Percentiles rank a stretch among this genome's conserved stretches.
Evolutionary conservation across 2,113 vertebrate genomes (phyloP).

Genomic region (Sakesphorus luctuosus): DNA sequence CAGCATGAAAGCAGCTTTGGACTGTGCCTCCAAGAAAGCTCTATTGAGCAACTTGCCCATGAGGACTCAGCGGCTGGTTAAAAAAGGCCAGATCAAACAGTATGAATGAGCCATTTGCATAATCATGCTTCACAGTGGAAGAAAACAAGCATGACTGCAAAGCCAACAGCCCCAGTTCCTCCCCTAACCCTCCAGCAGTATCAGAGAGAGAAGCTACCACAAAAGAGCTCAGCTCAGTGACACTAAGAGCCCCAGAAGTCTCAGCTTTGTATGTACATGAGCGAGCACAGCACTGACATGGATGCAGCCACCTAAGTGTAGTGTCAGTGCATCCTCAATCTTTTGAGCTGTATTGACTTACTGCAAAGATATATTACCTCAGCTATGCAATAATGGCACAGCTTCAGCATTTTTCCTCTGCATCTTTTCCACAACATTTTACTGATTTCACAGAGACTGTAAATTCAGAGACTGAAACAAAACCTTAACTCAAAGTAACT

Average conservation of each 20-base stretch:
- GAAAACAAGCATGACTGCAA: background rate
- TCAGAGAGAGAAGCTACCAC: background rate
- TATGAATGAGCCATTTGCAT: background rate
- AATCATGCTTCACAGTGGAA: background rate
- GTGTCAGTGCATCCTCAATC: background rate
- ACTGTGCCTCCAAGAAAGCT: background rate
- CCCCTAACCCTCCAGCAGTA: background rate
- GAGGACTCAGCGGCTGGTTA: background rate
- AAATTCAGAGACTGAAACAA: background rate
- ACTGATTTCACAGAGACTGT: background rate
- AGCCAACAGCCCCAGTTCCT: background rate
- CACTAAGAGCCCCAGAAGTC: background rate
- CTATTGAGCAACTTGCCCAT: background rate
- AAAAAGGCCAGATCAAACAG: background rate
- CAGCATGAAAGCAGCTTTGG: background rate
- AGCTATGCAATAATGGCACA: background rate
- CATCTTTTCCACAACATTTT: background rate
- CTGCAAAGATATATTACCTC: background rate
- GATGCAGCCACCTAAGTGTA: background rate
- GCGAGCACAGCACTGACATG: background rate
- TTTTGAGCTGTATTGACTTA: background rate
- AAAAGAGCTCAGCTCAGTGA: background rate
- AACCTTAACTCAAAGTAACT: slow-evolving; percentile 23
- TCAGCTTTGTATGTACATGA: rapidly evolving
- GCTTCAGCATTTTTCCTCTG: background rate